Percentiles rank a stretch among this genome's conserved stretches.
phyloP scores from a whole-genome alignment of 1,140 invertebrate genomes.

The Hycleus phaleratus region DNA sequence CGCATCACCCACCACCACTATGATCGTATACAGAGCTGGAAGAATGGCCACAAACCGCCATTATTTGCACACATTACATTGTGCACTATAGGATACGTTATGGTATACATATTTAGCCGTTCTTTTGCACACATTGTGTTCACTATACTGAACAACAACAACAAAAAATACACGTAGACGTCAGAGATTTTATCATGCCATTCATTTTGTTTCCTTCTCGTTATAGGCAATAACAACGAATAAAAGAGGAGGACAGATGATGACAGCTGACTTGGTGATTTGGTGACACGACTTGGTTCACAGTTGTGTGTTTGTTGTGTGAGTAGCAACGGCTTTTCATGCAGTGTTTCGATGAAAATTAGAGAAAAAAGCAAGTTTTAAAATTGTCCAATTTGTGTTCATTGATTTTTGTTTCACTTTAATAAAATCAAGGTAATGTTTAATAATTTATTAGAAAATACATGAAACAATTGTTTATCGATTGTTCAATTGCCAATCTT shows the following conservation, averaged over 20 bases:
- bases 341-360: slow-evolving; percentile 5
- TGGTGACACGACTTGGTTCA: slow-evolving; percentile 32
- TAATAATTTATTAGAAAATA: too few relatives aligned
- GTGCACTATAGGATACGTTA: slow-evolving; percentile 3
- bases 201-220: slow-evolving; percentile 26
- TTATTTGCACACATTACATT: slow-evolving; percentile 39
- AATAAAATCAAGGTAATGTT: too few relatives aligned
- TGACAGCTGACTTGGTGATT: slow-evolving; percentile 35
- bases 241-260: slow-evolving; percentile 26
- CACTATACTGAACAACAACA: neutral
- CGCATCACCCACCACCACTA: slow-evolving; percentile 1
- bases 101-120: slow-evolving; percentile 12
- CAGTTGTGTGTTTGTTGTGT: slow-evolving; percentile 32
- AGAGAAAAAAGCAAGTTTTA: neutral
- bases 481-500: too few relatives aligned
- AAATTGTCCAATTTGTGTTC: too few relatives aligned
- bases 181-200: slow-evolving; percentile 29
- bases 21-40: slow-evolving; percentile 2
- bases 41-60: slow-evolving; percentile 29
- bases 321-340: slow-evolving; percentile 12
- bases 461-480: too few relatives aligned
- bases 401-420: too few relatives aligned
- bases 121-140: too few relatives aligned
- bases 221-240: slow-evolving; percentile 20
- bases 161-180: slow-evolving; percentile 19